Conservation (phyloP, 1,140 invertebrate genomes). For the Spodoptera frugiperda region DNA sequence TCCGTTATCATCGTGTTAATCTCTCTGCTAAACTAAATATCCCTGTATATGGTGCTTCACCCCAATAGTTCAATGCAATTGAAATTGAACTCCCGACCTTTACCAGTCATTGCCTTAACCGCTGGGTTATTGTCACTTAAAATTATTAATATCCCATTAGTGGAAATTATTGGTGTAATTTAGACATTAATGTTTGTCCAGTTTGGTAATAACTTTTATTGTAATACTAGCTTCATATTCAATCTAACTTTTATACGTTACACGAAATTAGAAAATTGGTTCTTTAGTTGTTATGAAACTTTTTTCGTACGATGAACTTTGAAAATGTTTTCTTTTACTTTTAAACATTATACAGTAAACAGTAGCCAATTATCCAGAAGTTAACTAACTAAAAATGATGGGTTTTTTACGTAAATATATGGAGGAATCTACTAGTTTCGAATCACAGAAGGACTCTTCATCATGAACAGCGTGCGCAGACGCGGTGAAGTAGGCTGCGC, state of each 20-base stretch:
- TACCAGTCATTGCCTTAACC: constrained; percentile 7
- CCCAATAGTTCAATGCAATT: constrained; percentile 28
- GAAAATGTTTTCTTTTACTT: neutral
- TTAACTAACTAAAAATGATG: too few relatives aligned
- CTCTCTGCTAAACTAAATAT: constrained; percentile 5
- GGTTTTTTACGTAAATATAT: too few relatives aligned
- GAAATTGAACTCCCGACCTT: constrained; percentile 22
- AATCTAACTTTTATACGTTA: constrained; percentile 10
- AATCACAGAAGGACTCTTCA: too few relatives aligned
- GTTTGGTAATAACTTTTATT: constrained; percentile 23
- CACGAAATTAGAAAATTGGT: constrained; percentile 3
- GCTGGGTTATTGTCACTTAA: constrained; percentile 38
- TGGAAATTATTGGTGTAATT: constrained; percentile 7
- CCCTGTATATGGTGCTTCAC: neutral
- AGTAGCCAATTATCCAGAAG: too few relatives aligned
- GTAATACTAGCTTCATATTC: neutral
- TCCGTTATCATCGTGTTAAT: neutral
- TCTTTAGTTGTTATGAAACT: neutral
- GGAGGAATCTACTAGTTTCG: too few relatives aligned
- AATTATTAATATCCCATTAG: constrained; percentile 32
- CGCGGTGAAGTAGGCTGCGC: too few relatives aligned
- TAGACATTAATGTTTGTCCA: constrained; percentile 10
- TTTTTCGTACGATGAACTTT: too few relatives aligned
- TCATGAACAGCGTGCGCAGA: too few relatives aligned
- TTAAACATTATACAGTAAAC: neutral